Percentiles rank a stretch among this genome's conserved stretches.
Conservation (phyloP, 2,888 invertebrate genomes). For the Amphipyra berbera region DNA sequence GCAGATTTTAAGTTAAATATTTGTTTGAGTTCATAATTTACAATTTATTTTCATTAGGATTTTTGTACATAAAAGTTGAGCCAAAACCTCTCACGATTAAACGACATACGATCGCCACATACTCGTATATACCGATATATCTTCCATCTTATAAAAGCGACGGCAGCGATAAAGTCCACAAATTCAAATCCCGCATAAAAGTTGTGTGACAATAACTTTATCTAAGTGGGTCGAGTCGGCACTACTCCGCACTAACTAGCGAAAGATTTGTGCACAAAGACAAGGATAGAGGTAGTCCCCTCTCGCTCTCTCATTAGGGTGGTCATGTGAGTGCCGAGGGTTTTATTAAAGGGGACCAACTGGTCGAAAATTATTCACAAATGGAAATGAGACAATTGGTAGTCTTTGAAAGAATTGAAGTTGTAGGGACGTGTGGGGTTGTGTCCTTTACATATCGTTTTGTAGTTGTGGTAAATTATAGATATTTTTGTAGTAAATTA, state of each 20-base stretch:
- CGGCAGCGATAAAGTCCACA: constrained; percentile 44
- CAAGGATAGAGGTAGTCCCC: constrained; percentile 10
- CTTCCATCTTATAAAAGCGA: constrained; percentile 3
- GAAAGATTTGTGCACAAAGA: constrained; percentile 63
- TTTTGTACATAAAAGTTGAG: too few species aligned
- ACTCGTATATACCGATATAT: constrained; percentile 5
- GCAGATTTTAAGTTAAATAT: too few species aligned
- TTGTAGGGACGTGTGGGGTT: constrained; percentile 20
- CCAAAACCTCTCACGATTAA: not conserved
- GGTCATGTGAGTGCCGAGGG: constrained; percentile 43
- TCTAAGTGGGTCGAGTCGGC: constrained; percentile 58
- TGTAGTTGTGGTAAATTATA: constrained; percentile 10
- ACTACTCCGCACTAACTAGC: constrained; percentile 60
- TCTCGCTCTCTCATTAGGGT: constrained; percentile 46
- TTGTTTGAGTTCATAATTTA: too few species aligned
- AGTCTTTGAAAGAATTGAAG: constrained; percentile 50
- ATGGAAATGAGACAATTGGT: constrained; percentile 57
- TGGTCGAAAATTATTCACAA: constrained; percentile 52
- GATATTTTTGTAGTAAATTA: not conserved
- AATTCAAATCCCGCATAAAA: constrained; percentile 58
- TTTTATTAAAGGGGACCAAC: constrained; percentile 55
- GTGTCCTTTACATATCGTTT: constrained; percentile 34
- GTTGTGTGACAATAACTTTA: constrained; percentile 66
- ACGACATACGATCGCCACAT: not conserved
- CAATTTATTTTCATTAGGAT: too few species aligned